Percentiles rank a stretch among this genome's conserved stretches.
phyloP scores from a whole-genome alignment of 1,140 invertebrate genomes.

The Mesaphorura yosii region DNA sequence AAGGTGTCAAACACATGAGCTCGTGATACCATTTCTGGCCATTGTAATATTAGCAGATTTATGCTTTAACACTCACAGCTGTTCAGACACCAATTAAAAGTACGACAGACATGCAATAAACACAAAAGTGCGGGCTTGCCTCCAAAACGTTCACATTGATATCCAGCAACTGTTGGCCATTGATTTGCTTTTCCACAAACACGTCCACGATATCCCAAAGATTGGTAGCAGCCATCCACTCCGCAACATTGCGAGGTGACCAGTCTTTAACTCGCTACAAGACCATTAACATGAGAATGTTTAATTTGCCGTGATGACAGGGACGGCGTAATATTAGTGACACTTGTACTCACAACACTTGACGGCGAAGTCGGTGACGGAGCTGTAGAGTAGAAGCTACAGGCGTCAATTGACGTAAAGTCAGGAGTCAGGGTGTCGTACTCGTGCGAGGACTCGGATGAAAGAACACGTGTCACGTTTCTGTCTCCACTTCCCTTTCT shows the following conservation, averaged over 20 bases:
- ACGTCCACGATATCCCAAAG: constrained; percentile 22
- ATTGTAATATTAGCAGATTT: no score
- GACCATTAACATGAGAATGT: not conserved
- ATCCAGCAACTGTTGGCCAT: constrained; percentile 17
- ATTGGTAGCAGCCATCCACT: constrained; percentile 22
- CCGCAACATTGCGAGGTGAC: constrained; percentile 11
- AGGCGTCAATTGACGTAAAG: constrained; percentile 12
- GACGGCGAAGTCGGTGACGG: not conserved
- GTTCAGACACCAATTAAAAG: no score
- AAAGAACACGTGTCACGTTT: not conserved
- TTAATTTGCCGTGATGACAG: not conserved
- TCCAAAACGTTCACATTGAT: constrained; percentile 12
- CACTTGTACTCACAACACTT: constrained; percentile 10
- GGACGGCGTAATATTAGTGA: not conserved
- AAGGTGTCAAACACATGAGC: no score
- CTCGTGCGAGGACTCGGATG: not conserved
- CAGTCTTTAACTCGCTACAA: constrained; percentile 16
- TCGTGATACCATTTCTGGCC: no score
- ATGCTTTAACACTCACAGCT: no score
- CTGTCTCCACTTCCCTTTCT: no score
- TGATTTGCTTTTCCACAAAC: constrained; percentile 14
- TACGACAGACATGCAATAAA: no score
- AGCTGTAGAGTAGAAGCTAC: constrained; percentile 12
- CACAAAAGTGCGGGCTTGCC: no score
- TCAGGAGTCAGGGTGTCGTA: constrained; percentile 4